phyloP scores from a whole-genome alignment of 2,113 vertebrate genomes.

The Corapipo altera region DNA sequence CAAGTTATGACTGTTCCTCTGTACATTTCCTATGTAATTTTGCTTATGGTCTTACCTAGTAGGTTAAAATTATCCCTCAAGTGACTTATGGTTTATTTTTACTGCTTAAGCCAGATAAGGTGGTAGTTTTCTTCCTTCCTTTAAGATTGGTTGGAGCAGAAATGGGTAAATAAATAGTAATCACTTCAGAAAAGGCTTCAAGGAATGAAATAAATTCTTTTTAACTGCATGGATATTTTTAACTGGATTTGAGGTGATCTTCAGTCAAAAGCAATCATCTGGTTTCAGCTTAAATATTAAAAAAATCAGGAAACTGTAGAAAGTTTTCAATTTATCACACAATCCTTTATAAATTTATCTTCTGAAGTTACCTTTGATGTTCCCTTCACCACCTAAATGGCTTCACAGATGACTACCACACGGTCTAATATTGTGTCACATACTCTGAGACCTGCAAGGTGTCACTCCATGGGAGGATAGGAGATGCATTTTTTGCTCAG shows the following conservation, averaged over 20 bases:
- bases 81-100: not conserved
- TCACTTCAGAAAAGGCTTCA: not conserved
- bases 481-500: not conserved
- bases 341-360: not conserved
- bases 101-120: not conserved
- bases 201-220: not conserved
- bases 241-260: not conserved
- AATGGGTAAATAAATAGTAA: not conserved
- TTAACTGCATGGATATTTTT: not conserved
- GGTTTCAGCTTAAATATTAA: not conserved
- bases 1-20: not conserved
- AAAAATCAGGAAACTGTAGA: not conserved
- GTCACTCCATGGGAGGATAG: not conserved
- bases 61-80: not conserved
- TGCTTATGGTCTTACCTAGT: not conserved
- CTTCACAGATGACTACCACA: not conserved
- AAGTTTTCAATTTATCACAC: not conserved
- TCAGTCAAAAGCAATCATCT: not conserved
- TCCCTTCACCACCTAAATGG: not conserved
- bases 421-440: not conserved
- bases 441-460: not conserved
- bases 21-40: not conserved
- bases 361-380: not conserved
- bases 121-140: not conserved
- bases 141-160: not conserved